phyloP scores from a whole-genome alignment of 2,113 vertebrate species.

The Manacus vitellinus region DNA sequence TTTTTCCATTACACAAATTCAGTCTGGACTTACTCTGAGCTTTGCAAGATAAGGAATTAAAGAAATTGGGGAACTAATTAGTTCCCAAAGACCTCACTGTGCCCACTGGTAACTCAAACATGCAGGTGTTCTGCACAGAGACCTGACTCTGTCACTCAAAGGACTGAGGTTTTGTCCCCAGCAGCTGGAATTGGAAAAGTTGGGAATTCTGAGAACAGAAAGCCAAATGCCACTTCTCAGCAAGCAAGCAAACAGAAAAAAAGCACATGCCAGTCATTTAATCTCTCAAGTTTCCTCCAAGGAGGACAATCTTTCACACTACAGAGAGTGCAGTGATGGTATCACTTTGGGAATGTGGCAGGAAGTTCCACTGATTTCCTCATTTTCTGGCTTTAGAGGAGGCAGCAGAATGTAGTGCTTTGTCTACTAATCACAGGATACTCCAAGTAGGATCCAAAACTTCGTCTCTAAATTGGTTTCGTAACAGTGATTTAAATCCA shows the following conservation, averaged over 20 bases:
- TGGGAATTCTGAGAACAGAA: background rate
- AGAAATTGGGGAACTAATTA: background rate
- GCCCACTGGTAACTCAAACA: background rate
- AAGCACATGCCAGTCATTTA: background rate
- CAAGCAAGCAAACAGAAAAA: fast-evolving
- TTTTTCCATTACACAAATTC: background rate
- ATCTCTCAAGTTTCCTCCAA: background rate
- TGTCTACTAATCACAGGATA: background rate
- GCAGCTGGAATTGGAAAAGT: background rate
- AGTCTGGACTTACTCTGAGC: background rate
- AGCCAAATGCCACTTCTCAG: background rate
- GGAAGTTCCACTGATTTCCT: background rate
- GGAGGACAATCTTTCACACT: background rate
- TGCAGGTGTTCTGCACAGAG: background rate
- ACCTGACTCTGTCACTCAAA: background rate
- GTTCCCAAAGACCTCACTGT: background rate
- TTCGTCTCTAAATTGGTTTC: background rate
- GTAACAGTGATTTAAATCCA: background rate
- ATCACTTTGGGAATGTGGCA: background rate
- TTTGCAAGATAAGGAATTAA: background rate
- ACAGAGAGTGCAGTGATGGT: background rate
- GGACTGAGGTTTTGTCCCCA: background rate
- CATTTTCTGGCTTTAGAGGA: background rate
- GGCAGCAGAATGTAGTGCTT: background rate
- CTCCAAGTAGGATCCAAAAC: background rate